Conservation (phyloP, 2,888 invertebrate genomes). For the Ophioninae sp. region DNA sequence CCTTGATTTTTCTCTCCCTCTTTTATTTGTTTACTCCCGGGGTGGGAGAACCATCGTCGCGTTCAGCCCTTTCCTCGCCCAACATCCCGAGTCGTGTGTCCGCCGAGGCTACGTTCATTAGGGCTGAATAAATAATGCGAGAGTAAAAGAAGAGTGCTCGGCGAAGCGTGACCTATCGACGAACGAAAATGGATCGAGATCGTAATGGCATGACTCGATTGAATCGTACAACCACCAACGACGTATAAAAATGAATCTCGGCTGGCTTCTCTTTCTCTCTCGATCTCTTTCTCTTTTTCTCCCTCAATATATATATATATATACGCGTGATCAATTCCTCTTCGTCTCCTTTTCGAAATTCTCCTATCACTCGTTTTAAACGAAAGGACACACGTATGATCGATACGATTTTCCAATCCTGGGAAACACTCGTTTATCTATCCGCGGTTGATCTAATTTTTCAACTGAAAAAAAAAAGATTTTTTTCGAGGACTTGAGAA, state of each 20-base stretch:
- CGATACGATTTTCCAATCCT: too few relatives aligned
- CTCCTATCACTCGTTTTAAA: too few relatives aligned
- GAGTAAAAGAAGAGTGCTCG: conserved; percentile 54
- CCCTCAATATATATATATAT: too few relatives aligned
- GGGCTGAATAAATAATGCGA: conserved; percentile 60
- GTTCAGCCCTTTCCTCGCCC: conserved; percentile 19
- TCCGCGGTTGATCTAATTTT: too few relatives aligned
- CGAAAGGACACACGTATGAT: too few relatives aligned
- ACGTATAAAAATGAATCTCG: conserved; percentile 48
- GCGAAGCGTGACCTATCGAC: conserved; percentile 55
- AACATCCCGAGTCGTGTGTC: conserved; percentile 37
- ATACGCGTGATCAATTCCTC: too few relatives aligned
- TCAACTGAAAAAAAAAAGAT: too few relatives aligned
- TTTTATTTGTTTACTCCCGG: background rate
- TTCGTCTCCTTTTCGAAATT: too few relatives aligned
- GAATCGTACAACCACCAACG: conserved; percentile 49
- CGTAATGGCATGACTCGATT: conserved; percentile 60
- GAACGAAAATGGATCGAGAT: conserved; percentile 64
- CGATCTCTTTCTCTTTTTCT: conserved; percentile 18
- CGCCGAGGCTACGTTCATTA: conserved; percentile 64
- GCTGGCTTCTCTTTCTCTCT: conserved; percentile 9
- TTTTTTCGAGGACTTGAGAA: too few relatives aligned
- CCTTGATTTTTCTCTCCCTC: background rate
- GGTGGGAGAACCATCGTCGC: conserved; percentile 6
- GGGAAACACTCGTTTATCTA: too few relatives aligned